These are phyloP conservation scores for Clepsis dumicolana DNA, from an alignment of 2,888 invertebrate genomes.

Conservation along the genomic window DNA sequence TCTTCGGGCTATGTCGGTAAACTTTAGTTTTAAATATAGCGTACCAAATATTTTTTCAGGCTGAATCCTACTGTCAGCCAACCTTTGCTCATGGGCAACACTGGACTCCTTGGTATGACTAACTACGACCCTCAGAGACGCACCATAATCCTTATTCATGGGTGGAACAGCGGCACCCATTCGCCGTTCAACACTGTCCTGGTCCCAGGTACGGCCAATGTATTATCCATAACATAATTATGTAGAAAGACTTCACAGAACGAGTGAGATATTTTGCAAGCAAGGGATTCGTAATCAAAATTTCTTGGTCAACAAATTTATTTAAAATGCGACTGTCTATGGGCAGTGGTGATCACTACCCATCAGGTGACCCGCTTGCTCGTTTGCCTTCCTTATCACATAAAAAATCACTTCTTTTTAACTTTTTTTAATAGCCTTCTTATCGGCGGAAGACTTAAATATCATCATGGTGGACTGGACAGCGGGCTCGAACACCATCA, in stretches of 20 bases:
- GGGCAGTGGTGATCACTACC: too few relatives aligned
- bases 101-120: conserved; percentile 45
- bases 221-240: too few relatives aligned
- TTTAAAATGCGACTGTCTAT: too few relatives aligned
- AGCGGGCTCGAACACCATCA: conserved; percentile 40
- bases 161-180: conserved; percentile 51
- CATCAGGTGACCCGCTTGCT: too few relatives aligned
- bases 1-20: too few relatives aligned
- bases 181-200: conserved; percentile 56
- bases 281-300: too few relatives aligned
- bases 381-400: too few relatives aligned
- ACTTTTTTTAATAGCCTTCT: conserved; percentile 33
- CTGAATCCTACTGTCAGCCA: conserved; percentile 53
- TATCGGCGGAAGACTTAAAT: conserved; percentile 41
- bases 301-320: too few relatives aligned
- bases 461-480: conserved; percentile 44
- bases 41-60: conserved; percentile 33
- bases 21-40: too few relatives aligned
- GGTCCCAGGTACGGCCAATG: conserved; percentile 58
- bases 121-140: conserved; percentile 49
- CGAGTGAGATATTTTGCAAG: too few relatives aligned
- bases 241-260: too few relatives aligned
- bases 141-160: conserved; percentile 58
- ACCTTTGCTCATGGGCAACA: conserved; percentile 52
- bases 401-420: neutral